phyloP scores from a whole-genome alignment of 1,140 invertebrate species.

The Calephelis nemesis region DNA sequence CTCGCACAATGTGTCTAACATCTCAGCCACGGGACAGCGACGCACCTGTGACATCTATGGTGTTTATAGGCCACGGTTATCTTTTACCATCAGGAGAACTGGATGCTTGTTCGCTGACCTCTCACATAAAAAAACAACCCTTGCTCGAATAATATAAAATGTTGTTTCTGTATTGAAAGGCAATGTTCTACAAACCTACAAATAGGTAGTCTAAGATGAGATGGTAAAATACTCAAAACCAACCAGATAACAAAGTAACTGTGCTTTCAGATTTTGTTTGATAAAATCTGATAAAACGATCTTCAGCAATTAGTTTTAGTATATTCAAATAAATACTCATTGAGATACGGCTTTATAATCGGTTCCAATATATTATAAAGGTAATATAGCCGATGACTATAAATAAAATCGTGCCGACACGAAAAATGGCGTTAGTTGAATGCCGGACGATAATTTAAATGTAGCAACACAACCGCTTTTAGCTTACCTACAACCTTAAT shows the following conservation, averaged over 20 bases:
- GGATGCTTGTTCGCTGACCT: too few species aligned
- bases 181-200: too few species aligned
- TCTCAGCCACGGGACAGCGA: too few species aligned
- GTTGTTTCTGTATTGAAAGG: too few species aligned
- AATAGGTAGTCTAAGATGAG: too few species aligned
- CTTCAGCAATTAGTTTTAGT: slow-evolving; percentile 6
- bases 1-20: too few species aligned
- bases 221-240: too few species aligned
- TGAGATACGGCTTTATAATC: slow-evolving; percentile 18
- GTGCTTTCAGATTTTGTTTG: neutral
- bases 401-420: slow-evolving; percentile 77
- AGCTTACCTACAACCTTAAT: slow-evolving; percentile 76
- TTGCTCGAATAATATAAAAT: too few species aligned
- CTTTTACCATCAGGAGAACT: too few species aligned
- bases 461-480: slow-evolving; percentile 79
- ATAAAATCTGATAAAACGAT: slow-evolving; percentile 1
- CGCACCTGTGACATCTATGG: too few species aligned
- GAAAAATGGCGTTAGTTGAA: slow-evolving; percentile 78
- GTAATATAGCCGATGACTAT: slow-evolving; percentile 60
- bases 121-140: too few species aligned
- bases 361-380: slow-evolving; percentile 47
- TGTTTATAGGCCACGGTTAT: too few species aligned
- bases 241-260: neutral
- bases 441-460: slow-evolving; percentile 79
- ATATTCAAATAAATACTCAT: slow-evolving; percentile 12